phyloP scores from a whole-genome alignment of 2,797 vertebrate species.

The Urosaurus nigricauda region DNA sequence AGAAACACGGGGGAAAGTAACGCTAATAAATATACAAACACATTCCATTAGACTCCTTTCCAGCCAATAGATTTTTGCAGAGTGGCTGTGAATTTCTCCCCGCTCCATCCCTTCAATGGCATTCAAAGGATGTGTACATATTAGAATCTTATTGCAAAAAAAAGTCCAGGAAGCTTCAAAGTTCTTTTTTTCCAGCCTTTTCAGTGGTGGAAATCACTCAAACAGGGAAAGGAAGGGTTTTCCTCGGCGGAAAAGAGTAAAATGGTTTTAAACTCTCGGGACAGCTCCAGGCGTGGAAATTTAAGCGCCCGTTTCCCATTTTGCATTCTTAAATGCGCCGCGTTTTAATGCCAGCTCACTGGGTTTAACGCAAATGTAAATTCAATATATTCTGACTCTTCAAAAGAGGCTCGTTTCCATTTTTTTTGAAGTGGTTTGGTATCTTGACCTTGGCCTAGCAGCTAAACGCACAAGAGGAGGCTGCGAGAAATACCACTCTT shows the following conservation, averaged over 20 bases:
- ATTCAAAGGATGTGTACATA: background rate
- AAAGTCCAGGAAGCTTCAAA: background rate
- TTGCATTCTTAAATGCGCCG: background rate
- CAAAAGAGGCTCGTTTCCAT: background rate
- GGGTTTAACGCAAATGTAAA: background rate
- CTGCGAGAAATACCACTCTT: too few relatives aligned
- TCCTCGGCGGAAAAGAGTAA: background rate
- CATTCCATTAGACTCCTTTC: background rate
- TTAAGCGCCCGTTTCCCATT: background rate
- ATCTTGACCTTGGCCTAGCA: background rate
- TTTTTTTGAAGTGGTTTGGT: background rate
- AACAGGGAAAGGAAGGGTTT: background rate
- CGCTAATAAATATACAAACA: background rate
- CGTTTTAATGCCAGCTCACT: background rate
- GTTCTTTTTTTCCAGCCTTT: background rate
- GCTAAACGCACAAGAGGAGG: background rate
- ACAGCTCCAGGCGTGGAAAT: background rate
- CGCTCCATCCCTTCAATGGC: background rate
- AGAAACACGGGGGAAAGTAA: background rate
- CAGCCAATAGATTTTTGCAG: background rate
- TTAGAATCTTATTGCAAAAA: background rate
- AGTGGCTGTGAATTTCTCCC: background rate
- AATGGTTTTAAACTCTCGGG: background rate
- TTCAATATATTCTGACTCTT: background rate
- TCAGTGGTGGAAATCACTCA: background rate